A percentile compares a stretch with the other conserved stretches of the same genome.
Conservation (phyloP, 2,113 vertebrate species). For the Equus przewalskii region DNA sequence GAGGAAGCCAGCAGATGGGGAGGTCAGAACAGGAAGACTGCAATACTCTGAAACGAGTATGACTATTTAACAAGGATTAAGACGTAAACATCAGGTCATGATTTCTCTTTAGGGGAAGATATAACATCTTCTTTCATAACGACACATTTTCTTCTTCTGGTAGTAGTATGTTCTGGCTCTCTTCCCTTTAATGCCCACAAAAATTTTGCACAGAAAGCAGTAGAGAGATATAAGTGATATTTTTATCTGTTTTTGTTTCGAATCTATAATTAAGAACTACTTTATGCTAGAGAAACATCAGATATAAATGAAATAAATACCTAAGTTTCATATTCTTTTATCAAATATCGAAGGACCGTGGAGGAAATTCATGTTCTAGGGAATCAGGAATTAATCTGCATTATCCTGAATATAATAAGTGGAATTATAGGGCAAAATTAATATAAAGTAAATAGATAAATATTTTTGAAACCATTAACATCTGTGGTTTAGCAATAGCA, state of each 20-base stretch:
- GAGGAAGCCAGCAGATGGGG: background rate
- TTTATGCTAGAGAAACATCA: background rate
- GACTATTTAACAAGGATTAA: background rate
- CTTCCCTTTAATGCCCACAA: background rate
- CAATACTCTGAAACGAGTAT: background rate
- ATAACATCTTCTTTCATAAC: background rate
- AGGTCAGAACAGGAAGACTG: background rate
- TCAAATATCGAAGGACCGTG: background rate
- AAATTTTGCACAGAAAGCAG: background rate
- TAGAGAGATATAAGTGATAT: background rate
- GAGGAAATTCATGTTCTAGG: background rate
- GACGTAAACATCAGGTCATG: background rate
- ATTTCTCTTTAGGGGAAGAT: background rate
- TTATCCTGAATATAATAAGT: background rate
- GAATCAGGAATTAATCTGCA: background rate
- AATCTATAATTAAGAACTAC: background rate
- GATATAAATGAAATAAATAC: background rate
- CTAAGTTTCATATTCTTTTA: background rate
- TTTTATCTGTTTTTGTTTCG: background rate
- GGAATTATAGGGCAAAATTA: background rate
- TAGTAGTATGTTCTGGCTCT: background rate
- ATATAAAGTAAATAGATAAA: background rate
- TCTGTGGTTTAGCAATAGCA: background rate
- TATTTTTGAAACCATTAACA: background rate
- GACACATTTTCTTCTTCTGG: constrained; percentile 10